These are phyloP conservation scores for Xiphophorus birchmanni DNA, from an alignment of 2,797 vertebrate genomes.

Conservation along the genomic window DNA sequence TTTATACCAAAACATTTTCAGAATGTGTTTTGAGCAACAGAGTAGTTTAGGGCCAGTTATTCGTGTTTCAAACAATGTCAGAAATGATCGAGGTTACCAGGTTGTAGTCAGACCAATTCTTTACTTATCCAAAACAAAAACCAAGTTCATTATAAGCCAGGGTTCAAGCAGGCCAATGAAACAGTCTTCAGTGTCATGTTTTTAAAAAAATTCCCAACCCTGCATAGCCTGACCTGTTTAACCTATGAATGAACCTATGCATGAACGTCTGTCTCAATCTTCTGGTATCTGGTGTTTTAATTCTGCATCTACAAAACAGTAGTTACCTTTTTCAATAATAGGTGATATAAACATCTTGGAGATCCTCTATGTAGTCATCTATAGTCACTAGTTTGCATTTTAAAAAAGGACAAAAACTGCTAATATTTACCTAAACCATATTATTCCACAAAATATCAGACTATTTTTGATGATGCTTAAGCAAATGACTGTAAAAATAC, in stretches of 20 bases:
- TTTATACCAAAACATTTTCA: not conserved
- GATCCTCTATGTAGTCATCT: no score
- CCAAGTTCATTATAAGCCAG: not conserved
- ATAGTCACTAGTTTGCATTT: not conserved
- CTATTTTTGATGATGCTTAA: not conserved
- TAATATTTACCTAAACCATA: not conserved
- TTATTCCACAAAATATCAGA: not conserved
- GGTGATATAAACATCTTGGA: no score
- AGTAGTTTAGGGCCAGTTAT: not conserved
- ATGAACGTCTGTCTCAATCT: not conserved
- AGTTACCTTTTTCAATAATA: not conserved
- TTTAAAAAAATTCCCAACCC: not conserved
- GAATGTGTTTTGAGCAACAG: not conserved
- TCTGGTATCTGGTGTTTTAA: not conserved
- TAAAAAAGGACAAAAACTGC: not conserved
- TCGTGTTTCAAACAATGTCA: not conserved
- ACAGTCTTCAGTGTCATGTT: not conserved
- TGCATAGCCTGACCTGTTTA: not conserved
- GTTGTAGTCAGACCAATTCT: not conserved
- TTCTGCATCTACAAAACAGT: not conserved
- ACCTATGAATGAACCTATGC: not conserved
- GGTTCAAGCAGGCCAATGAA: not conserved
- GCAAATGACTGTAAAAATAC: not conserved
- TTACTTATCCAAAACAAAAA: not conserved
- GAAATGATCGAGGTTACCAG: not conserved